These are phyloP conservation scores for Amblyjoppa proteus DNA, from an alignment of 2,888 invertebrate species.

Conservation along the genomic window DNA sequence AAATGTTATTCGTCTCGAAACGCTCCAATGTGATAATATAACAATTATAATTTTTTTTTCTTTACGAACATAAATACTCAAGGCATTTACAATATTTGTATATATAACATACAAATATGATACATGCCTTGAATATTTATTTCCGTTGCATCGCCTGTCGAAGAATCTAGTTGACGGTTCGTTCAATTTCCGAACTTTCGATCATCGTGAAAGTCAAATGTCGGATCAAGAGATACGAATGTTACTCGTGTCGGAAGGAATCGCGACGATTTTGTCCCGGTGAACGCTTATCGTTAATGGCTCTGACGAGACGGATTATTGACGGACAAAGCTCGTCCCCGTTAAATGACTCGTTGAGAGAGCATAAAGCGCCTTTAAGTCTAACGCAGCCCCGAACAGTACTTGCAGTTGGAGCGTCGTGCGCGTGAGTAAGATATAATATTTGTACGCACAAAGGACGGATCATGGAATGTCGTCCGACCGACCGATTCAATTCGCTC, in stretches of 20 bases:
- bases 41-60: too few species aligned
- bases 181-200: not conserved
- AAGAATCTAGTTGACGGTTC: too few species aligned
- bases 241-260: slow-evolving; percentile 65
- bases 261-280: slow-evolving; percentile 77
- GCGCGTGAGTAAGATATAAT: slow-evolving; percentile 80
- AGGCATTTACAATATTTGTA: too few species aligned
- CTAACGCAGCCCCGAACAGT: slow-evolving; percentile 51
- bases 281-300: slow-evolving; percentile 79
- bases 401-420: slow-evolving; percentile 39
- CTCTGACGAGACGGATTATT: slow-evolving; percentile 76
- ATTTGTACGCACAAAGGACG: slow-evolving; percentile 84
- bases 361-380: slow-evolving; percentile 63
- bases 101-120: too few species aligned
- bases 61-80: too few species aligned
- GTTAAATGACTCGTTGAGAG: slow-evolving; percentile 79
- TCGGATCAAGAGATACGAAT: slow-evolving; percentile 49
- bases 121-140: too few species aligned
- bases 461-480: slow-evolving; percentile 84
- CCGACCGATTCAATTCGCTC: slow-evolving; percentile 84
- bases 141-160: too few species aligned
- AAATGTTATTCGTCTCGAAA: slow-evolving; percentile 66
- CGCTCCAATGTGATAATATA: too few species aligned
- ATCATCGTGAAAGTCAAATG: not conserved
- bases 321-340: slow-evolving; percentile 79